phyloP scores from a whole-genome alignment of 2,888 invertebrate genomes.

The Stramonita haemastoma region DNA sequence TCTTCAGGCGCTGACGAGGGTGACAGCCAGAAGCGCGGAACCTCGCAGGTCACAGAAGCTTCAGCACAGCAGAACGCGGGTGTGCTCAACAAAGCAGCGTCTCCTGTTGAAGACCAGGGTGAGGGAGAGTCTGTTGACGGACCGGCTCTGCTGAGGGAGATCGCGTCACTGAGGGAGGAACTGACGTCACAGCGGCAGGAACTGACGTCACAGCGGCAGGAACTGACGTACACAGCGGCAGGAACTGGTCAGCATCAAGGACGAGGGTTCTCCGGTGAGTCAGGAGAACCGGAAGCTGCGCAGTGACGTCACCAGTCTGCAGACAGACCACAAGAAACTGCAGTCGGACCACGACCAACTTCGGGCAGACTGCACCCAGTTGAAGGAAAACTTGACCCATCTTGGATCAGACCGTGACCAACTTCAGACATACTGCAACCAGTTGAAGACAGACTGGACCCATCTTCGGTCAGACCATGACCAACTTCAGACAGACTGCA shows the following conservation, averaged over 20 bases:
- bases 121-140: not conserved
- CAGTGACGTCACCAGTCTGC: not conserved
- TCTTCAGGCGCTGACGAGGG: not conserved
- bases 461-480: not conserved
- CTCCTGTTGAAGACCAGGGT: not conserved
- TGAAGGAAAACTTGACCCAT: not conserved
- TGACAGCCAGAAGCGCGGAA: not conserved
- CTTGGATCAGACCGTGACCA: not conserved
- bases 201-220: not conserved
- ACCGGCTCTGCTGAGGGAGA: not conserved
- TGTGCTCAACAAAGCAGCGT: too few relatives aligned
- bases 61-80: not conserved
- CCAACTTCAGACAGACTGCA: not conserved
- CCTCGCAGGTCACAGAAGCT: not conserved
- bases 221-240: conserved; percentile 2
- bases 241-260: not conserved
- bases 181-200: not conserved
- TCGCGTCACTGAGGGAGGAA: not conserved
- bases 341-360: not conserved
- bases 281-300: not conserved
- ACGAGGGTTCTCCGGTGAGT: not conserved
- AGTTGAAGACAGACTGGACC: not conserved
- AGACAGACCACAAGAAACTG: not conserved
- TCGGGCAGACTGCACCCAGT: not conserved
- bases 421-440: not conserved